phyloP scores from a whole-genome alignment of 2,797 vertebrate species.

The Thunnus albacares region DNA sequence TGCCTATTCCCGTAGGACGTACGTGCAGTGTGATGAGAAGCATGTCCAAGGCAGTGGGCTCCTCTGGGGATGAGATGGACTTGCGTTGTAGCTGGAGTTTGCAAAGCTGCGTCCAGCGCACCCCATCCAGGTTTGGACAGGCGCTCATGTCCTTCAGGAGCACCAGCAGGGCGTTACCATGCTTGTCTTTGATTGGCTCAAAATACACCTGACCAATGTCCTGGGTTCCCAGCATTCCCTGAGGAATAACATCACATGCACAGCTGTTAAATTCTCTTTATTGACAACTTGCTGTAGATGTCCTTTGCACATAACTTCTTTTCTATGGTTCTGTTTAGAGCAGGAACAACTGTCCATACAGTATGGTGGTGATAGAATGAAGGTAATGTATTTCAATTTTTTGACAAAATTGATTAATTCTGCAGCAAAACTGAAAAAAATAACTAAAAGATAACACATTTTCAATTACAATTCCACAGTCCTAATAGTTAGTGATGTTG shows the following conservation, averaged over 20 bases:
- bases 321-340: too few relatives aligned
- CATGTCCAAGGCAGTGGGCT: conserved; percentile 91
- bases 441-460: too few relatives aligned
- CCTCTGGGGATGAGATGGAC: conserved; percentile 90
- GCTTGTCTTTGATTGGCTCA: conserved; percentile 93
- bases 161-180: conserved; percentile 92
- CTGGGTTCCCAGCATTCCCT: conserved; percentile 92
- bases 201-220: conserved; percentile 93
- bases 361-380: too few relatives aligned
- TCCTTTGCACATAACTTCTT: too few relatives aligned
- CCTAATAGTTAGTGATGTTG: neutral
- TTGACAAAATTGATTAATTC: too few relatives aligned
- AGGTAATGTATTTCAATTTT: too few relatives aligned
- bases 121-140: conserved; percentile 87
- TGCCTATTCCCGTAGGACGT: conserved; percentile 45
- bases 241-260: conserved; percentile 7
- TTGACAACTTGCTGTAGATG: too few relatives aligned
- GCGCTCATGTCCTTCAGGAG: conserved; percentile 91
- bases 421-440: too few relatives aligned
- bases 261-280: neutral
- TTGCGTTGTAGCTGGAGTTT: conserved; percentile 93
- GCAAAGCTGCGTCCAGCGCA: conserved; percentile 90
- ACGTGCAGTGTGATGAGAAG: conserved; percentile 92
- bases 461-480: neutral
- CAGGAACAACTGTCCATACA: too few relatives aligned